Conservation (phyloP, 2,113 vertebrate species). For the Myiopsitta monachus region DNA sequence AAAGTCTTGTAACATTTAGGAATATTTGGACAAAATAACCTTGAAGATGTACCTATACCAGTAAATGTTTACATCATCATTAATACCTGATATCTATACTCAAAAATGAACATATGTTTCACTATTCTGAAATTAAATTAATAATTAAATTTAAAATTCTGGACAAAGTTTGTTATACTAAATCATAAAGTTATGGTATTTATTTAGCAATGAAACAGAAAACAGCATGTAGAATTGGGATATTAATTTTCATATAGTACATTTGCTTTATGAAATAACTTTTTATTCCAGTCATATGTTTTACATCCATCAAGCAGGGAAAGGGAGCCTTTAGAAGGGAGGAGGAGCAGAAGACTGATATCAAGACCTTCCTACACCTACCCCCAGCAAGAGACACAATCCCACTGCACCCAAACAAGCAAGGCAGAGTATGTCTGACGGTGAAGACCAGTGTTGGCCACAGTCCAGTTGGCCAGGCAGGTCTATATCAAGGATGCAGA, state of each 20-base stretch:
- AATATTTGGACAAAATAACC: neutral
- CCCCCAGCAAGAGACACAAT: neutral
- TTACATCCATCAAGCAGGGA: neutral
- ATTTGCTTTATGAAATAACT: neutral
- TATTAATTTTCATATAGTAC: neutral
- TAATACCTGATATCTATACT: neutral
- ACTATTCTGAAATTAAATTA: neutral
- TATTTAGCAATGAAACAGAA: neutral
- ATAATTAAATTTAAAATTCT: neutral
- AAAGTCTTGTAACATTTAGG: neutral
- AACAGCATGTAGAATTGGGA: neutral
- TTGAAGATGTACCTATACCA: neutral
- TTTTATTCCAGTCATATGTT: neutral
- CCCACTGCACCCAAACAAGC: neutral
- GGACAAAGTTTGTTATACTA: neutral
- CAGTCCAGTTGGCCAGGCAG: neutral
- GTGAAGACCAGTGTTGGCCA: accelerated
- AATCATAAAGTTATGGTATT: accelerated
- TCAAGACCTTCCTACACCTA: neutral
- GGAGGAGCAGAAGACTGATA: neutral
- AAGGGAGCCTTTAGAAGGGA: neutral
- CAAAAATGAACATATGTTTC: neutral
- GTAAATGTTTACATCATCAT: neutral
- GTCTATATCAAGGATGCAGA: accelerated
- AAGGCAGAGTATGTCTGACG: neutral